Evolutionary conservation across 2,113 vertebrate species (phyloP), one percentile per base, ranked within the genome.

Genomic region (Petrocephalus zakoni): DNA sequence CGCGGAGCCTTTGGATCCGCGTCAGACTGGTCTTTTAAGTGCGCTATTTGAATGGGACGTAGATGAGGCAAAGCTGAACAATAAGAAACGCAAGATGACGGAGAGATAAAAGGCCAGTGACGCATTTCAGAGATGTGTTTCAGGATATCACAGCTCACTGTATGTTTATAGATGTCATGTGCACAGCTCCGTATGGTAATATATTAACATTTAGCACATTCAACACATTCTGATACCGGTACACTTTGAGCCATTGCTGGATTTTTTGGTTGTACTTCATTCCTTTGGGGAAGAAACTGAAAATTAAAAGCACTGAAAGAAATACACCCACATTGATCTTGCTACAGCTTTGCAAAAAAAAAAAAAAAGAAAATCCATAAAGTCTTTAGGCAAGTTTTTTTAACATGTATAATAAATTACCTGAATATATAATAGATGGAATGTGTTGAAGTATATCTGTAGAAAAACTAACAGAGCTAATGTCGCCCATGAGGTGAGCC

Each of bases 401-500:
- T 85, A 25, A 86, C 52, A 56, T 86, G 51, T 86, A 86, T 56
- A 86, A 56, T 86, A 86, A 53, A 56, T 86, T 86, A 55, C 25
- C 42, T 15, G 84, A 86, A 56, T 55, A 29, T 52, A 29, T 37
- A 86, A 86, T 56, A 86, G 29, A 86, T 86, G 52, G 52, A 86
- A 55, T 56, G n/a, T 55, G 49, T 56, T 56, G 56, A 21, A 86
- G 51, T 86, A 29, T 86, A 55, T 86, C 84, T 9, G n/a, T 52
- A 53, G 84, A 52, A 56, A 55, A 21, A 56, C 83, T 37, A 85
- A 53, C 84, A 56, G 5, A 55, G 51, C 5, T 34, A 25, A 55
- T 56, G 51, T 86, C 55, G 56, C 6, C 25, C 52, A 85, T 34
- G 84, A n/a, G 84, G 52, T 49, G 25, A 53, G 52, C 17, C 7